phyloP scores from a whole-genome alignment of 37 sponge, comb jelly and placozoan species.

The Beroe forskalii region DNA sequence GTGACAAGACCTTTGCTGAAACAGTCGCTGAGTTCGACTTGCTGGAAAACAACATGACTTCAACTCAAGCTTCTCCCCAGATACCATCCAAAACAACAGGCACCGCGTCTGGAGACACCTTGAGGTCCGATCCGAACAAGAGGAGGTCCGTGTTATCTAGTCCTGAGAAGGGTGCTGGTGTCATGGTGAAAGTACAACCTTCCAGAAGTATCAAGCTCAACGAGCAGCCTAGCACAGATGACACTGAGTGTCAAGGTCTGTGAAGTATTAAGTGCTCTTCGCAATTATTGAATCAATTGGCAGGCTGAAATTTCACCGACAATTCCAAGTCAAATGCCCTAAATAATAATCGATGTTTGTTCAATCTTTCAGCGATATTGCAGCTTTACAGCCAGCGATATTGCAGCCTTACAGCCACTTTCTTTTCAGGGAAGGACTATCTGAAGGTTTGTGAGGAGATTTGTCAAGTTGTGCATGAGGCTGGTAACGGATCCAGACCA shows the following conservation, averaged over 20 bases:
- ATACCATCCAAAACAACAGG: background rate
- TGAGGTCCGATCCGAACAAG: background rate
- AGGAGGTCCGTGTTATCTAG: background rate
- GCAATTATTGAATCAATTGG: no score
- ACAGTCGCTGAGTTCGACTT: conserved; percentile 6
- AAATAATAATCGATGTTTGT: no score
- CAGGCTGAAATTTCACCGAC: no score
- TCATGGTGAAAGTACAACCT: conserved; percentile 34
- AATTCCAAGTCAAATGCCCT: no score
- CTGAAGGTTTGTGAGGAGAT: conserved; percentile 11
- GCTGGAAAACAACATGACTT: background rate
- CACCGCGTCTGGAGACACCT: background rate
- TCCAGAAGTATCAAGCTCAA: conserved; percentile 2
- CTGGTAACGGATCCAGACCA: background rate
- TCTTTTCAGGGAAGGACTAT: background rate
- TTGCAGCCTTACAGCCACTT: no score
- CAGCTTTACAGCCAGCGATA: no score
- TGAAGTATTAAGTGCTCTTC: no score
- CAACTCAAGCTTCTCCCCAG: background rate
- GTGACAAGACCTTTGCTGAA: background rate
- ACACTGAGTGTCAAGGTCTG: no score
- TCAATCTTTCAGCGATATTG: no score
- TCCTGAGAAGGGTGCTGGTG: background rate
- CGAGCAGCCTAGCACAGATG: no score
- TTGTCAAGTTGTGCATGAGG: background rate